Evolutionary conservation across 35 echinoderm and acorn worm genomes (phyloP), one percentile per base, ranked within the genome.

Genomic region (Acanthaster planci): DNA sequence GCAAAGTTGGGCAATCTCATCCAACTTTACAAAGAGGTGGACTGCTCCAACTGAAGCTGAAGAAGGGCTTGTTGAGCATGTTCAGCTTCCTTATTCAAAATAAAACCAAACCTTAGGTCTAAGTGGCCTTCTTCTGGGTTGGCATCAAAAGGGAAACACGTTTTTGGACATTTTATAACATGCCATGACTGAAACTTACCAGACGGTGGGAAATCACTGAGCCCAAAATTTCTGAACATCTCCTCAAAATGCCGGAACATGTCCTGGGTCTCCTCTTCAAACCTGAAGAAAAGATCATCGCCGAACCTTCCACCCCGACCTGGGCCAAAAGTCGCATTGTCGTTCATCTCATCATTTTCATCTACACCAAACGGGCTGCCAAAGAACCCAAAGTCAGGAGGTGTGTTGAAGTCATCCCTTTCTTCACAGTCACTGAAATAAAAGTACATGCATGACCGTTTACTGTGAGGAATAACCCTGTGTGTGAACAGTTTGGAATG

Each of bases 231-330:
- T 57, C 39, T 87, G 39, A 87, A 87, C 85, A 87, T 87, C 37
- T 87, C 85, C 32, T 87, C 85, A 79, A 87, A 87, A 76, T 79
- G 85, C n/a, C 51, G 14, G 34, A 87, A 87, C 76, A 87, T 87
- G n/a, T 87, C 42, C 38, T 36, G 29, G 2, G 15, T 87, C 38
- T 87, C 75, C 52, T 51, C 55, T 9, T 87, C 76, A 34, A 87
- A 55, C n/a, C 29, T 47, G 60, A 79, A 51, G 39, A 78, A 79
- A 77, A 22, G 14, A 18, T 76, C 85, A 34, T 37, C 72, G 8
- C 80, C 47, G 38, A 40, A 26, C 51, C 85, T 8, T 35, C 57
- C 58, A 7, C 44, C 29, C 35, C 14, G 67, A 44, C 85, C 85
- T 83, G 51, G 37, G 0, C 23, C 51, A 34, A 44, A 44, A 21